Evolutionary conservation across 2,888 invertebrate genomes (phyloP).

Genomic region (Drosophila mettleri): DNA sequence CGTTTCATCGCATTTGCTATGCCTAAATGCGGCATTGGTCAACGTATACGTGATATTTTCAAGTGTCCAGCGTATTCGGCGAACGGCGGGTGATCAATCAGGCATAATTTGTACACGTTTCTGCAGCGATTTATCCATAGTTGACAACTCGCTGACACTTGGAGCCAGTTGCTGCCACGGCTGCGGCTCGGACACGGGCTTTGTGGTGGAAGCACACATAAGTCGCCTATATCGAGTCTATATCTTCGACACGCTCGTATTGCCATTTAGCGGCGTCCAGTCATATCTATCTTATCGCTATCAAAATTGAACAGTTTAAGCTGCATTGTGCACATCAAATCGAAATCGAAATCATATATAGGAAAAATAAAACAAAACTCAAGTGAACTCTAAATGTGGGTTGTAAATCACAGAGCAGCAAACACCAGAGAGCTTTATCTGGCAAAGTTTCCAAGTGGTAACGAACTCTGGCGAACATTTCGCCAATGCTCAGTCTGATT

Average conservation of each 20-base stretch:
- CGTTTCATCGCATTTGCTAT: constrained; percentile 40
- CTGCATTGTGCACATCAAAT: constrained; percentile 66
- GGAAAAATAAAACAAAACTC: constrained; percentile 29
- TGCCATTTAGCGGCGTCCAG: constrained; percentile 37
- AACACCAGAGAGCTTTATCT: neutral
- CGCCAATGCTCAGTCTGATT: constrained; percentile 52
- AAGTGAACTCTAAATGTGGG: constrained; percentile 35
- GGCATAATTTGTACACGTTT: constrained; percentile 48
- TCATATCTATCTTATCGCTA: constrained; percentile 69
- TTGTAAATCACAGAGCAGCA: constrained; percentile 38
- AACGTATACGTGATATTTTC: constrained; percentile 53
- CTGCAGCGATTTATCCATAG: constrained; percentile 38
- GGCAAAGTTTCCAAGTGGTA: constrained; percentile 2
- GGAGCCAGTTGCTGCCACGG: constrained; percentile 4
- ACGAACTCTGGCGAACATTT: constrained; percentile 10
- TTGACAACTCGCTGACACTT: constrained; percentile 37
- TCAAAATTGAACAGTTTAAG: constrained; percentile 68
- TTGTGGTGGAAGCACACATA: constrained; percentile 20
- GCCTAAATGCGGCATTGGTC: constrained; percentile 43
- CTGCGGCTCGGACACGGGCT: constrained; percentile 5
- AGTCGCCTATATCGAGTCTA: constrained; percentile 27
- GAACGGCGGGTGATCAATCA: constrained; percentile 41
- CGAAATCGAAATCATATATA: constrained; percentile 3
- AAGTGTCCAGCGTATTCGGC: neutral
- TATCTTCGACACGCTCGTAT: constrained; percentile 38